These are phyloP conservation scores for Holothuria leucospilota DNA, from an alignment of 53 echinoderm and acorn worm species.

Conservation along the genomic window DNA sequence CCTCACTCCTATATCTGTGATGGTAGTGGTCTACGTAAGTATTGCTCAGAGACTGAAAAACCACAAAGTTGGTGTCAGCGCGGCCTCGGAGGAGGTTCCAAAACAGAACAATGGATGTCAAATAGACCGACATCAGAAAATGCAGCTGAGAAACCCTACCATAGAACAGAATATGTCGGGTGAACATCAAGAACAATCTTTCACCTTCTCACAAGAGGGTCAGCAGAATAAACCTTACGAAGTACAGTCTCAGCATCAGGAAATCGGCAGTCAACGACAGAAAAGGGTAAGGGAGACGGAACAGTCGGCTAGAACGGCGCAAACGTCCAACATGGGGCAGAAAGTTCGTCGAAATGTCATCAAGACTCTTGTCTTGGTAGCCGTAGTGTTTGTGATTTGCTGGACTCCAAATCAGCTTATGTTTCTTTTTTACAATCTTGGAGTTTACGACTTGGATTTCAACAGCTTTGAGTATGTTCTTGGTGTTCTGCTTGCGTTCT, in stretches of 20 bases:
- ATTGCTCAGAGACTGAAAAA: background rate
- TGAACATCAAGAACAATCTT: no score
- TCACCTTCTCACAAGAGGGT: no score
- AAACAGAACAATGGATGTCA: no score
- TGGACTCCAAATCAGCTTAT: constrained; percentile 53
- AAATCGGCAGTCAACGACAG: no score
- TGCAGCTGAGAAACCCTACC: no score
- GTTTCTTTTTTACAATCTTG: constrained; percentile 46
- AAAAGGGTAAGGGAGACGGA: no score
- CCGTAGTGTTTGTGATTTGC: constrained; percentile 35
- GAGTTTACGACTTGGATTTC: constrained; percentile 44
- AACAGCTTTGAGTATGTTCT: constrained; percentile 32
- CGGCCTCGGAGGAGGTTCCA: background rate
- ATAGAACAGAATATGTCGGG: no score
- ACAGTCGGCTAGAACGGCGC: no score
- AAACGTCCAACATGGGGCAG: background rate
- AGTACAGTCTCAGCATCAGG: no score
- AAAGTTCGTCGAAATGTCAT: constrained; percentile 46
- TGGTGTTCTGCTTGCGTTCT: constrained; percentile 39
- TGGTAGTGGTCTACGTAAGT: constrained; percentile 55
- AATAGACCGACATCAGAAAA: no score
- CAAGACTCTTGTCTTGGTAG: constrained; percentile 50
- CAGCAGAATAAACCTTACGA: no score
- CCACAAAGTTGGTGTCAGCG: background rate
- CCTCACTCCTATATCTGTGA: constrained; percentile 57